Evolutionary conservation across 2,113 vertebrate genomes (phyloP).

Genomic region (Origma solitaria): DNA sequence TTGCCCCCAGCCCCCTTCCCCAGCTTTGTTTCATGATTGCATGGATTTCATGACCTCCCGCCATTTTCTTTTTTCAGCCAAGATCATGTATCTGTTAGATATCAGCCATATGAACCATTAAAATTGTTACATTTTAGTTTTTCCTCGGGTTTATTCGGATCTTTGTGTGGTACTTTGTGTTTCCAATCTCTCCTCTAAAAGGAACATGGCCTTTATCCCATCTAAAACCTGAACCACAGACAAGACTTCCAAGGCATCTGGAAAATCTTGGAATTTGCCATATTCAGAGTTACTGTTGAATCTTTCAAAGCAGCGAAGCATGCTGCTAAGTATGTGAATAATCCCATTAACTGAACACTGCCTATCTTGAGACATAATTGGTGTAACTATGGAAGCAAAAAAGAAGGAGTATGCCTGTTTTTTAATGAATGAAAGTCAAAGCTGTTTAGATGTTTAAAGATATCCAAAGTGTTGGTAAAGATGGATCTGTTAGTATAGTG

Average conservation of each 20-base stretch:
- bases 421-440: neutral
- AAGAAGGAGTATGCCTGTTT: neutral
- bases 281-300: neutral
- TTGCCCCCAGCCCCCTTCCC: neutral
- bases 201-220: neutral
- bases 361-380: neutral
- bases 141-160: neutral
- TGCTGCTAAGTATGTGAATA: neutral
- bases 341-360: neutral
- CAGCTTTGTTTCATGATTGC: neutral
- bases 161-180: neutral
- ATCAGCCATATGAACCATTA: neutral
- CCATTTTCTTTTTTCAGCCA: neutral
- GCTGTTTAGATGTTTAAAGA: neutral
- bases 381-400: neutral
- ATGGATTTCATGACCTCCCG: neutral
- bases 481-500: neutral
- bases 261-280: neutral
- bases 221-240: neutral
- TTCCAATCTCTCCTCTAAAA: neutral
- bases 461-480: neutral
- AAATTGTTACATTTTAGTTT: neutral
- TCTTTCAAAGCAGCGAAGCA: neutral
- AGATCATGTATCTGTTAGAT: neutral
- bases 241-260: neutral